Evolutionary conservation across 2,888 invertebrate genomes (phyloP), one percentile per base, ranked within the genome.

Genomic region (Aethes cnicana): DNA sequence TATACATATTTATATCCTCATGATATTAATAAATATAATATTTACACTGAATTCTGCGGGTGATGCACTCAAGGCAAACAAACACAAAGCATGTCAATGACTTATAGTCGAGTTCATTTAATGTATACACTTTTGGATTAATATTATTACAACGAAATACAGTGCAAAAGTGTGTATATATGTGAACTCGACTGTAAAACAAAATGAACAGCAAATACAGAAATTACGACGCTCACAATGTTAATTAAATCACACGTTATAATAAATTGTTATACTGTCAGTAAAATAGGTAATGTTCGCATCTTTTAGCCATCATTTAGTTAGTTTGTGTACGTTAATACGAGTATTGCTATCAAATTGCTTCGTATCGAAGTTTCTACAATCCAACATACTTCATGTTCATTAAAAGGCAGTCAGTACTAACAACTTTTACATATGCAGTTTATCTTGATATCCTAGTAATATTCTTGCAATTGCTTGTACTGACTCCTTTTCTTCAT

Each of bases 31-130:
- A 47, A 26, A 32, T 47, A 53, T 18, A 25, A 39, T 49, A 55
- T 47, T 37, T 47, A 48, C 55, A 47, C 42, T 2, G n/a, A 3
- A 28, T 16, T 53, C 46, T 61, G 53, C 63, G 84, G 85, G 80
- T 74, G 84, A 77, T 64, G 78, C 84, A 84, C 84, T 84, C 84
- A 56, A 72, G 73, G 81, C 73, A 69, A n/a, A n/a, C n/a, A 71
- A 77, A 75, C 72, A 74, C 30, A 48, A 50, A 58, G 53, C 60
- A 52, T 39, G 42, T 33, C 36, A 26, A 48, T 39, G 47, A 47
- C 25, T 20, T 50, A n/a, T n/a, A n/a, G n/a, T n/a, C n/a, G n/a
- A n/a, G n/a, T n/a, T n/a, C n/a, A n/a, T n/a, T n/a, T n/a, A n/a
- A n/a, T n/a, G n/a, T n/a, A n/a, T n/a, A n/a, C n/a, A n/a, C n/a